Evolutionary conservation across 2,888 invertebrate species (phyloP), one percentile per base, ranked within the genome.

Genomic region (Drosophila limbata): DNA sequence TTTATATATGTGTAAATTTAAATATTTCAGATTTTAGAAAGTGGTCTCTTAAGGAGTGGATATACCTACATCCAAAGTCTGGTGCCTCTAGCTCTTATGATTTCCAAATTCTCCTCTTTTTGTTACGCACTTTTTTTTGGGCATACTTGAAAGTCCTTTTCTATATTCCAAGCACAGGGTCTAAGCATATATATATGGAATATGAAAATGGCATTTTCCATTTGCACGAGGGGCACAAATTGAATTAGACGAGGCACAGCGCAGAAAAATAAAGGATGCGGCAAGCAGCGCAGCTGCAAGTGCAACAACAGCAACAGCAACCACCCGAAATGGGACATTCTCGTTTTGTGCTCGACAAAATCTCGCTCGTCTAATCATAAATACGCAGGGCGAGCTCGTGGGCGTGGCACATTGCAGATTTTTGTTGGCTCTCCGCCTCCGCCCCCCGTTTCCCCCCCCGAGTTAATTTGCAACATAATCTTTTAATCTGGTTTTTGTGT

Each of bases 381-480:
- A 33, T 33, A 55, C 15, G 33, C 33, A 31, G 42, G 42, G 28
- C 8, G 11, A 21, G 25, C 11, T 39, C 25, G 52, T n/a, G 42
- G 80, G 80, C 82, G 80, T 81, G 79, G 56, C 76, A 71, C 35
- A 57, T 9, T 60, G 35, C 68, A 39, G 50, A 57, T 47, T 44
- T 59, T 28, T 55, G 47, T 31, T 44, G 25, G 35, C 45, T n/a
- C 45, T 47, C 39, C 47, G 31, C 25, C 40, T 40, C 39, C 52
- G 37, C 33, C 37, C 81, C 68, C 73, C n/a, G n/a, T n/a, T n/a
- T n/a, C 5, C 25, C 25, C 33, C 37, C 77, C 68, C 73, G 62
- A 89, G 87, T 87, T 85, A 88, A 85, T 88, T 85, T 88, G 87
- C 84, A 88, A 89, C 87, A 86, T 85, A 88, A 85, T 85, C 87